phyloP scores from a whole-genome alignment of 2,797 vertebrate genomes.

The Scleropages formosus region DNA sequence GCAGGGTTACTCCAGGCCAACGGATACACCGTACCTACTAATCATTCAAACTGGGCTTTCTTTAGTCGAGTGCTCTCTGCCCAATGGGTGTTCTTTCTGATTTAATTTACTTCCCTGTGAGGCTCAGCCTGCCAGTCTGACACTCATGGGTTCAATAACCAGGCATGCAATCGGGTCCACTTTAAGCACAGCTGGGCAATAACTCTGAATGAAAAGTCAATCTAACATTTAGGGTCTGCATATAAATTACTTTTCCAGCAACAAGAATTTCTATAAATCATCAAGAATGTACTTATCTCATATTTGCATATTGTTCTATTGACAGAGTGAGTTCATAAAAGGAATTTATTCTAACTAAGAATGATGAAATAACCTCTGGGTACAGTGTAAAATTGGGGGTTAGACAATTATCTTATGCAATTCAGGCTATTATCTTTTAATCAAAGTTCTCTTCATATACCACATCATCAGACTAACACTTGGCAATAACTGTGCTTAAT shows the following conservation, averaged over 20 bases:
- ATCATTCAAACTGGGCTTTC: constrained; percentile 13
- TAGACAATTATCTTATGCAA: background rate
- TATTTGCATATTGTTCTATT: background rate
- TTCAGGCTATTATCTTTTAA: constrained; percentile 13
- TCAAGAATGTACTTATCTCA: background rate
- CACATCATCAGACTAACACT: constrained; percentile 14
- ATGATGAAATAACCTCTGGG: background rate
- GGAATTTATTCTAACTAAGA: background rate
- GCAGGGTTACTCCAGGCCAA: background rate
- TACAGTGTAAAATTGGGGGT: background rate
- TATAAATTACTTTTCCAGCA: background rate
- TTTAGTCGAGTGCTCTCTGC: background rate
- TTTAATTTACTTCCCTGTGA: background rate
- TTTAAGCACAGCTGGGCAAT: background rate
- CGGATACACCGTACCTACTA: constrained; percentile 14
- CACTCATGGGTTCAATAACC: constrained; percentile 18
- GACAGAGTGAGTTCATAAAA: background rate
- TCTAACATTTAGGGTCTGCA: background rate
- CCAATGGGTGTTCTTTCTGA: background rate
- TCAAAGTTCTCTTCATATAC: constrained; percentile 6
- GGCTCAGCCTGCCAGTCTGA: background rate
- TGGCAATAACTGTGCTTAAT: constrained; percentile 3
- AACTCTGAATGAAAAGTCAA: background rate
- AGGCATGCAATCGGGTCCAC: constrained; percentile 3
- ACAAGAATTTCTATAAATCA: background rate